phyloP scores from a whole-genome alignment of 2,797 vertebrate genomes.

The Centroberyx gerrardi region DNA sequence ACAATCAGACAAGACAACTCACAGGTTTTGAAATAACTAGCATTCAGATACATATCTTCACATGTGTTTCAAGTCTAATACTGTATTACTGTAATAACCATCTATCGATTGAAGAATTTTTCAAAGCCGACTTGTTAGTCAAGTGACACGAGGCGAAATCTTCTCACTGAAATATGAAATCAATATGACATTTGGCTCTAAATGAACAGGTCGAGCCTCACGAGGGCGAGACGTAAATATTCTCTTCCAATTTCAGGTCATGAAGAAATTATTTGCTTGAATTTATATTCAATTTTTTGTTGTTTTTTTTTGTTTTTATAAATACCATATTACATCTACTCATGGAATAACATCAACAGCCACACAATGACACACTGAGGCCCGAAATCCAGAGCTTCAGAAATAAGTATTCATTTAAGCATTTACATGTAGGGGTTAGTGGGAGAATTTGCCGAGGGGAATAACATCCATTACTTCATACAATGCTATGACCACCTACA shows the following conservation, averaged over 20 bases:
- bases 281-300: conserved; percentile 48
- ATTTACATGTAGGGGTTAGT: conserved; percentile 66
- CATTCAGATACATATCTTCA: conserved; percentile 76
- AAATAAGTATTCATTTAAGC: conserved; percentile 67
- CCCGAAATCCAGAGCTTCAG: conserved; percentile 69
- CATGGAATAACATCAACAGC: conserved; percentile 79
- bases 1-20: conserved; percentile 80
- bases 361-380: conserved; percentile 74
- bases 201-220: conserved; percentile 38
- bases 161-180: conserved; percentile 48
- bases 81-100: conserved; percentile 72
- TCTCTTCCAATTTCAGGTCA: conserved; percentile 43
- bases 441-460: conserved; percentile 65
- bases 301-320: conserved; percentile 56
- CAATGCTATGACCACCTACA: conserved; percentile 73
- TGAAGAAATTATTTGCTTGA: conserved; percentile 58
- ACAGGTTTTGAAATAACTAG: conserved; percentile 78
- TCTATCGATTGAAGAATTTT: conserved; percentile 57
- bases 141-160: conserved; percentile 46
- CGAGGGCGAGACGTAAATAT: conserved; percentile 22
- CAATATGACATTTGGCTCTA: conserved; percentile 8
- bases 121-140: conserved; percentile 46
- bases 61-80: conserved; percentile 80
- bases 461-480: conserved; percentile 75
- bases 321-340: conserved; percentile 75